phyloP scores from a whole-genome alignment of 2,113 vertebrate genomes.

The Lagopus muta region DNA sequence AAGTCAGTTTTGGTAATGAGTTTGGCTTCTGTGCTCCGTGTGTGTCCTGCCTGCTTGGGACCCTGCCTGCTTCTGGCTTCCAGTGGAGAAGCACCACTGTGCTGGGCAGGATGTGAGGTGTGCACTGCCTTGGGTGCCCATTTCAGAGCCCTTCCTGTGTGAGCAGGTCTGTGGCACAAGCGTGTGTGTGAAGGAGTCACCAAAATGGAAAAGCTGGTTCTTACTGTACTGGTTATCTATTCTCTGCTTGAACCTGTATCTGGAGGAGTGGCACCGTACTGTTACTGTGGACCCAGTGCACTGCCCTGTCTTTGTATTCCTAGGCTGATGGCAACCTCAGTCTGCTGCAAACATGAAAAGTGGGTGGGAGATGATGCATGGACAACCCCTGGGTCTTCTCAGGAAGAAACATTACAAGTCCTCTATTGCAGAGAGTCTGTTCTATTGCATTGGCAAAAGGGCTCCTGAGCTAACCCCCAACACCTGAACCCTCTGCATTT shows the following conservation, averaged over 20 bases:
- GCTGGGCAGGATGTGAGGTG: neutral
- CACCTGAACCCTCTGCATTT: constrained; percentile 46
- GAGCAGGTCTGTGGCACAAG: neutral
- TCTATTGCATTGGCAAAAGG: neutral
- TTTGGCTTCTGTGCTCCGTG: neutral
- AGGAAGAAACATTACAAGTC: neutral
- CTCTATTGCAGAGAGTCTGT: neutral
- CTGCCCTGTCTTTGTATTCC: neutral
- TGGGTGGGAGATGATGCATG: accelerated
- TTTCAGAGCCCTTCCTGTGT: neutral
- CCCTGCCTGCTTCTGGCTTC: neutral
- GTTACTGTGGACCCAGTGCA: neutral
- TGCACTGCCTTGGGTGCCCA: accelerated
- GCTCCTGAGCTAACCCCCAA: neutral
- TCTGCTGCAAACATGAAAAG: accelerated
- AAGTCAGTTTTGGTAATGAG: neutral
- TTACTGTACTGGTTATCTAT: neutral
- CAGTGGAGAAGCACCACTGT: neutral
- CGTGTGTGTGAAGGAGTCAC: accelerated
- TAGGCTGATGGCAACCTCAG: neutral
- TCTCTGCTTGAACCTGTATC: neutral
- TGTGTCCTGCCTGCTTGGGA: neutral
- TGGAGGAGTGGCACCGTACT: neutral
- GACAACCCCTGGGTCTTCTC: accelerated
- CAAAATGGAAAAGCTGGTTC: accelerated